phyloP scores from a whole-genome alignment of 1,140 invertebrate genomes.

The Lasioglossum baleicum region DNA sequence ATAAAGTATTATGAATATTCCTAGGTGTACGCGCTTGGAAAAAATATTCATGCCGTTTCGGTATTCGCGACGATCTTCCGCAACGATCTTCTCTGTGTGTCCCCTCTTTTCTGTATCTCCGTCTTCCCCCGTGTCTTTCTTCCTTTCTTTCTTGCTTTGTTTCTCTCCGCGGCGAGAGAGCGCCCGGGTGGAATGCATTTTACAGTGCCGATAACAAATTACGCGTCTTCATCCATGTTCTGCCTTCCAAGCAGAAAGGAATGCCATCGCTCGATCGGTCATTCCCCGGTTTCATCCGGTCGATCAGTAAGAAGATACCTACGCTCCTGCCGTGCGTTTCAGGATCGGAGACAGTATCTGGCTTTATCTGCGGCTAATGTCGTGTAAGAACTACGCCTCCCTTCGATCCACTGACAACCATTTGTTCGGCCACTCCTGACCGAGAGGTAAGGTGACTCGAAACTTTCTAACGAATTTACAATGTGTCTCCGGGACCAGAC shows the following conservation, averaged over 20 bases:
- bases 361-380: constrained; percentile 76
- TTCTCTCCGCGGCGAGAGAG: background rate
- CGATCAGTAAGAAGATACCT: constrained; percentile 69
- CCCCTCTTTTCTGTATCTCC: background rate
- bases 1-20: constrained; percentile 31
- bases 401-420: constrained; percentile 64
- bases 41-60: background rate
- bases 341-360: constrained; percentile 75
- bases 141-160: too few relatives aligned
- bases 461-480: constrained; percentile 34
- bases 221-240: constrained; percentile 55
- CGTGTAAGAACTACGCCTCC: constrained; percentile 74
- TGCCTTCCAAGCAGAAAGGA: constrained; percentile 51
- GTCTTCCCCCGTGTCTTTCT: too few relatives aligned
- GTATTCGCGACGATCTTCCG: constrained; percentile 24
- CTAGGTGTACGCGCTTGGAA: background rate
- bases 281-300: constrained; percentile 48
- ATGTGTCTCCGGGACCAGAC: background rate
- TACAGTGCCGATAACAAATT: constrained; percentile 63
- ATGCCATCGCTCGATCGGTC: constrained; percentile 66
- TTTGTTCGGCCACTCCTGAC: constrained; percentile 42
- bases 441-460: constrained; percentile 1
- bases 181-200: constrained; percentile 27
- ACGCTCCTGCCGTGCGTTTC: constrained; percentile 69
- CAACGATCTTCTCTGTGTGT: background rate